Base-by-base conservation (phyloP, 1,140 invertebrate genomes). In the Atta cephalotes region DNA sequence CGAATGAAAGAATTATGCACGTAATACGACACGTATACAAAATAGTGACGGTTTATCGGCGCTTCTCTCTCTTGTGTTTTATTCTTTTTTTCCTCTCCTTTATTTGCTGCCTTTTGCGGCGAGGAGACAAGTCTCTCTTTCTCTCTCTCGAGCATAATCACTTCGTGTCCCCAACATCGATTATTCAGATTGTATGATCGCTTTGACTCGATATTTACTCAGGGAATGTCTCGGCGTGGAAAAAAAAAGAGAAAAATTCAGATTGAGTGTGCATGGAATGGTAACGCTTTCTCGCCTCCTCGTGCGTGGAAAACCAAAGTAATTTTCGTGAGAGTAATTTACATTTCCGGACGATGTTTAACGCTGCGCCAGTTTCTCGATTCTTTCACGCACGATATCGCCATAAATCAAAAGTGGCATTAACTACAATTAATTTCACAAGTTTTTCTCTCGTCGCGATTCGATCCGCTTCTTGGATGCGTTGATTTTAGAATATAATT, bases 281-380 rank as follows among this genome's bases (percentile, higher is more conserved):
- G 56, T 84, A 76, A 84, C 70, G 80, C 70, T 84, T 84, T 84
- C 80, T 84, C 80, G 56, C 70, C 80, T 84, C 51, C 79, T 81
- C 70, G 70, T 39, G 78, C 78, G 63, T 84, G 80, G 80, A 84
- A 84, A 84, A 84, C 39, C 70, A 63, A 84, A 74, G 70, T 51
- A 63, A 84, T 84, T 74, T 84, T 84, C 70, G 70, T 25, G 80
- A 62, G 39, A 74, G 39, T 31, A 63, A 76, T 84, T 84, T 74
- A 84, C 80, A 84, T 82, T 84, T 84, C 80, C 80, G 80, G 70
- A 74, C 56, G 49, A 18, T 60, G 35, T 49, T 70, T 82, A 70
- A 62, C 21, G 10, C 56, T 53, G 25, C 39, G 21, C 49, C 65
- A 35, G 60, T 81, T 81, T 80, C 78, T 56, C 76, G 60, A 6